Conservation (phyloP, 2,113 vertebrate species). For the Mus musculus region DNA sequence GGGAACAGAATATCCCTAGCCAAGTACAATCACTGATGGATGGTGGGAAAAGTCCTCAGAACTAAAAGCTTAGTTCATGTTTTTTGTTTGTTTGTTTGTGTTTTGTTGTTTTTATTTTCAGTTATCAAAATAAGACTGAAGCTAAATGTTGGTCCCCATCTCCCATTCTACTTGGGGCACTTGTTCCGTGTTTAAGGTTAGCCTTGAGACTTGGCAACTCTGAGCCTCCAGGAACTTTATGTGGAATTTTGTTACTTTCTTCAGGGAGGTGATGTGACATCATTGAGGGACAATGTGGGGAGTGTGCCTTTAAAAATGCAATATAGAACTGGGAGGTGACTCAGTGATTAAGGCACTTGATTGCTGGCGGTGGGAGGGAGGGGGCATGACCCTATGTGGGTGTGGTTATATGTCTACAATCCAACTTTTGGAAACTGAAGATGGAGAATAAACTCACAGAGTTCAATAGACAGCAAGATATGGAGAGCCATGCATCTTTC, state of each 20-base stretch:
- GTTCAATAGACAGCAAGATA: neutral
- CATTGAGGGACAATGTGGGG: neutral
- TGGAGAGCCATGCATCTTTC: no score
- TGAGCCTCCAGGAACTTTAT: neutral
- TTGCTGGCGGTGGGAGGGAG: no score
- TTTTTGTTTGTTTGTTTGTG: neutral
- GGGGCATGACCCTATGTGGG: no score
- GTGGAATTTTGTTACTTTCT: neutral
- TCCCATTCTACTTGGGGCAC: neutral
- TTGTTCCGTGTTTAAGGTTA: neutral
- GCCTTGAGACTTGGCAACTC: neutral
- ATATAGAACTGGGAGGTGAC: no score
- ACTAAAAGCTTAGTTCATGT: neutral
- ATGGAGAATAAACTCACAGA: no score
- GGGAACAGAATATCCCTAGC: conserved; percentile 34
- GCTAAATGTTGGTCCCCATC: neutral
- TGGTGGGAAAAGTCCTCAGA: neutral
- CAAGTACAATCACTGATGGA: neutral
- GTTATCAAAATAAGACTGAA: neutral
- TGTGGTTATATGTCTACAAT: neutral
- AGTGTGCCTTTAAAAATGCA: neutral
- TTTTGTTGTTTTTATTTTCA: neutral
- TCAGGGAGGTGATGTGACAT: neutral
- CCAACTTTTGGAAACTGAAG: no score
- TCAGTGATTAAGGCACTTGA: neutral